Evolutionary conservation across 2,113 vertebrate genomes (phyloP), one percentile per base, ranked within the genome.

Genomic region (Elanoides forficatus): DNA sequence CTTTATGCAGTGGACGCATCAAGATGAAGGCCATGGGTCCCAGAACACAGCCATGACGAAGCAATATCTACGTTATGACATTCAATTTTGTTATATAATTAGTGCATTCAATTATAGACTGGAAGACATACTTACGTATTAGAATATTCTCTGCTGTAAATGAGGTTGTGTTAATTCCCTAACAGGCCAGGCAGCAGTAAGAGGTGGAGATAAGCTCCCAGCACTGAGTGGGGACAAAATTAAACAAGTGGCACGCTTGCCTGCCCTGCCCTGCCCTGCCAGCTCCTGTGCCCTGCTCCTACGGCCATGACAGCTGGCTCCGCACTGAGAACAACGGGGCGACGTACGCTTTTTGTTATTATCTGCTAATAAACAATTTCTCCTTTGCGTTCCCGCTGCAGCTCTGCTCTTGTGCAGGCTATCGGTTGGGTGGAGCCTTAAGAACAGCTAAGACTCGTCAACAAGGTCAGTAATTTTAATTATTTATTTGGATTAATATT

Each of bases 51-150:
- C 60, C 6, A 3, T 27, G 73, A 91, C 5, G 21, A 85, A 81
- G 87, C 65, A 58, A 3, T 56, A 85, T 48, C 79, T 55, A 60
- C 3, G 1, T 48, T 68, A 60, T 42, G 63, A 76, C 74, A 78
- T 92, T 88, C 53, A 65, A 48, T 78, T 83, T 86, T 94, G 90
- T 86, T 94, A 88, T 17, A 60, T 88, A 95, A 95, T 92, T 87
- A 86, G 87, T 92, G 20, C 53, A 59, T 52, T 96, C 93, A 91
- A 73, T 97, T 94, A 95, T 50, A 88, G 81, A 81, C 62, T 79
- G 74, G 83, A 90, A 93, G 89, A 63, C 70, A 58, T 29, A 78
- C 79, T 94, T 81, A 84, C 65, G 9, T 72, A 15, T 66, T 76
- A 90, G 90, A 93, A 82, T 58, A 73, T 78, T 73, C 62, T 80